A percentile compares a stretch with the other conserved stretches of the same genome.
Conservation (phyloP, 35 echinoderm and acorn worm species). For the Diadema setosum region DNA sequence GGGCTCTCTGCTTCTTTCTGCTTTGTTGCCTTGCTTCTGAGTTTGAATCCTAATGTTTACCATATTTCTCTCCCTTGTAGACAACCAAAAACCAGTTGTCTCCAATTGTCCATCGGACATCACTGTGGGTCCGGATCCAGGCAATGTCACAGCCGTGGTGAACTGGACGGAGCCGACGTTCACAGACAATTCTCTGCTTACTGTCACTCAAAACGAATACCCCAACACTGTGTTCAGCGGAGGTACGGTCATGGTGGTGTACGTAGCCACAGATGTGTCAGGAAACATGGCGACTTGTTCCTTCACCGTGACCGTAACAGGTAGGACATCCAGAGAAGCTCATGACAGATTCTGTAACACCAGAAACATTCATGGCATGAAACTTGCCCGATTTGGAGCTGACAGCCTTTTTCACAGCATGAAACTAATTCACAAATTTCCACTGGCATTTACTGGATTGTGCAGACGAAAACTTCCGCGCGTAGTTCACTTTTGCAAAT, state of each 20-base stretch:
- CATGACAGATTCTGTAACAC: too few species aligned
- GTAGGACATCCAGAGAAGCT: slow-evolving; percentile 43
- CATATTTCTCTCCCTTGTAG: too few species aligned
- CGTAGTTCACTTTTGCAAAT: too few species aligned
- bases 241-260: background rate
- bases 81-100: slow-evolving; percentile 9
- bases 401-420: too few species aligned
- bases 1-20: too few species aligned
- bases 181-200: slow-evolving; percentile 16
- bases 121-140: slow-evolving; percentile 4
- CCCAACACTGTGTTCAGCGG: background rate
- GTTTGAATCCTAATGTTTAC: too few species aligned
- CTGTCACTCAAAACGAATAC: background rate
- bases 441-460: too few species aligned
- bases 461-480: too few species aligned
- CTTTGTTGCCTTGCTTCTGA: too few species aligned
- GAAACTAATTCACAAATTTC: too few species aligned
- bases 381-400: too few species aligned
- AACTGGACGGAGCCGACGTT: slow-evolving; percentile 44
- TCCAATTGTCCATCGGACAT: slow-evolving; percentile 26
- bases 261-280: slow-evolving; percentile 21
- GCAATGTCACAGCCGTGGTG: slow-evolving; percentile 9
- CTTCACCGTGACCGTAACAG: slow-evolving; percentile 44
- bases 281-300: slow-evolving; percentile 53
- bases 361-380: too few species aligned